phyloP scores from a whole-genome alignment of 2,888 invertebrate species.

The Drosophila engyochracea region DNA sequence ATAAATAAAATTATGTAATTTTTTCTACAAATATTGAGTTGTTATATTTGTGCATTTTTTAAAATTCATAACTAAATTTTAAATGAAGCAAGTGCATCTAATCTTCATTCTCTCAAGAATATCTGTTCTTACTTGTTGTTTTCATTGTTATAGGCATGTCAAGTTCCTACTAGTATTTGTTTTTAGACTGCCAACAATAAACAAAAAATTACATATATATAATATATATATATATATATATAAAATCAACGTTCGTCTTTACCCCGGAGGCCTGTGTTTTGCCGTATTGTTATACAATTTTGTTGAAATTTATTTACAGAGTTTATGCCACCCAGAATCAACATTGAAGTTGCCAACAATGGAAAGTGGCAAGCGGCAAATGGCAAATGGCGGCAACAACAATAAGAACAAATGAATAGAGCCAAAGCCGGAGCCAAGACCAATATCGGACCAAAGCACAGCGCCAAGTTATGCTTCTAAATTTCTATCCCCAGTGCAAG shows the following conservation, averaged over 20 bases:
- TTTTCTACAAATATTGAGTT: not conserved
- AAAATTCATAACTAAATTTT: not conserved
- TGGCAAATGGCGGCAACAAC: conserved; percentile 30
- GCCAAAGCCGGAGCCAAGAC: conserved; percentile 50
- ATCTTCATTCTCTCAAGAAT: not conserved
- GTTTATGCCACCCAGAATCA: conserved; percentile 79
- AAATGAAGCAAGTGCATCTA: conserved; percentile 1
- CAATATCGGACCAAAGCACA: conserved; percentile 69
- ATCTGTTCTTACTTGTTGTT: conserved; percentile 3
- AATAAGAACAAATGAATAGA: conserved; percentile 44
- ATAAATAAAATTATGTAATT: not conserved
- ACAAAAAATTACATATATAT: not conserved
- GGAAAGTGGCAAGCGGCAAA: conserved; percentile 30
- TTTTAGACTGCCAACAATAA: conserved; percentile 23
- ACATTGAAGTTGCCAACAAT: conserved; percentile 76
- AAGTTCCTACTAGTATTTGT: conserved; percentile 57
- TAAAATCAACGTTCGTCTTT: conserved; percentile 36
- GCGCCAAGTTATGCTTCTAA: conserved; percentile 75
- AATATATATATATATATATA: not conserved
- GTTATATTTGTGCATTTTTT: not conserved
- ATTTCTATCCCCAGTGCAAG: conserved; percentile 75
- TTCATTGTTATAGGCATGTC: conserved; percentile 56
- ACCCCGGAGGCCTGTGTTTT: conserved; percentile 73
- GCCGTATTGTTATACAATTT: conserved; percentile 81
- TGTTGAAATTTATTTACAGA: conserved; percentile 81